These are phyloP conservation scores for Zosterops japonicus DNA, from an alignment of 2,113 vertebrate genomes.

Conservation along the genomic window DNA sequence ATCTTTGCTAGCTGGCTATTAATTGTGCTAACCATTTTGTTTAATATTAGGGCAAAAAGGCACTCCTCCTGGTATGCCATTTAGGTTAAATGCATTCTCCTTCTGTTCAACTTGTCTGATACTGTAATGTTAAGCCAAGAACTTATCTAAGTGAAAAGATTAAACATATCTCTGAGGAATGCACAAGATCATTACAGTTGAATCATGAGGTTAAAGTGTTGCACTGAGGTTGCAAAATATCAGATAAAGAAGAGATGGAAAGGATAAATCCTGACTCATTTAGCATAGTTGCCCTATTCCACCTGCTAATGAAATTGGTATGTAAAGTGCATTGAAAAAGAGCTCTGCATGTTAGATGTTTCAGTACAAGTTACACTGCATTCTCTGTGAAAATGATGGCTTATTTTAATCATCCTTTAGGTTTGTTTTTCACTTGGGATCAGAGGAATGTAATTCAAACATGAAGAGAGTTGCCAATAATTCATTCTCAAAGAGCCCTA, in stretches of 20 bases:
- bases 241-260: constrained; percentile 9
- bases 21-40: background rate
- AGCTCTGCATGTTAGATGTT: background rate
- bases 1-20: background rate
- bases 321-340: constrained; percentile 11
- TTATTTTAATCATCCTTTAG: constrained; percentile 49
- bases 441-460: constrained; percentile 48
- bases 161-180: constrained; percentile 55
- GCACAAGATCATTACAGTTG: constrained; percentile 43
- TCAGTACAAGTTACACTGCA: background rate
- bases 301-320: constrained; percentile 52
- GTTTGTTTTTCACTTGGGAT: constrained; percentile 53
- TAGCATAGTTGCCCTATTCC: constrained; percentile 28
- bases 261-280: constrained; percentile 45
- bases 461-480: constrained; percentile 18
- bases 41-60: constrained; percentile 34
- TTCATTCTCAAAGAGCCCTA: constrained; percentile 41
- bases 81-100: constrained; percentile 8
- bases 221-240: constrained; percentile 16
- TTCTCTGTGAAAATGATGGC: constrained; percentile 48
- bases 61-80: background rate
- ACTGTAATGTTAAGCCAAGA: constrained; percentile 44
- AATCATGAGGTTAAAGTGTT: constrained; percentile 63
- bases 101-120: constrained; percentile 25
- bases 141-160: constrained; percentile 52